These are phyloP conservation scores for Hypanus sabinus DNA, from an alignment of 2,113 vertebrate genomes.

Conservation along the genomic window DNA sequence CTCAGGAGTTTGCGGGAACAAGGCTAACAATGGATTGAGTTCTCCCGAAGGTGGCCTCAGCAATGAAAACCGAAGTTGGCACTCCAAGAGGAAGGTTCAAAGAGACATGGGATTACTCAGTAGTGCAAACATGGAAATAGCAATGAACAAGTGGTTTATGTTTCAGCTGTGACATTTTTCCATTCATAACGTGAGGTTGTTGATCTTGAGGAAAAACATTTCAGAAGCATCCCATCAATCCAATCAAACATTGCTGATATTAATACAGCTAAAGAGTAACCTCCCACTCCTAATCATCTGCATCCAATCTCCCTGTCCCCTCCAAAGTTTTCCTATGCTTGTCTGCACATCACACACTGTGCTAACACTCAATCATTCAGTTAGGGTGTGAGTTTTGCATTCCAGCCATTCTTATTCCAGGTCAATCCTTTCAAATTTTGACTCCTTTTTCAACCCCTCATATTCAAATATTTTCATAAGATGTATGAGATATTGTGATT, in stretches of 20 bases:
- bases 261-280: not conserved
- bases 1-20: not conserved
- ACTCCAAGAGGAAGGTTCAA: not conserved
- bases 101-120: not conserved
- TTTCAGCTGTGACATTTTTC: too few relatives aligned
- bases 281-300: not conserved
- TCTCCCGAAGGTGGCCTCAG: not conserved
- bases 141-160: not conserved
- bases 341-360: not conserved
- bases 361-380: not conserved
- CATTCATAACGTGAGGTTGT: too few relatives aligned
- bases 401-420: not conserved
- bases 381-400: not conserved
- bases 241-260: not conserved
- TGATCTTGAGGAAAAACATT: not conserved
- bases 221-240: not conserved
- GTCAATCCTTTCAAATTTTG: not conserved
- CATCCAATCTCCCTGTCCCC: not conserved
- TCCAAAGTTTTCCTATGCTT: too few relatives aligned
- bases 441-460: not conserved
- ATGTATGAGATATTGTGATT: not conserved
- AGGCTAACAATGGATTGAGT: not conserved
- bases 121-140: not conserved
- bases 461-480: not conserved
- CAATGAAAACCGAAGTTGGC: not conserved